Base-by-base conservation (phyloP, 2,888 invertebrate species). In the Ophraella communa region DNA sequence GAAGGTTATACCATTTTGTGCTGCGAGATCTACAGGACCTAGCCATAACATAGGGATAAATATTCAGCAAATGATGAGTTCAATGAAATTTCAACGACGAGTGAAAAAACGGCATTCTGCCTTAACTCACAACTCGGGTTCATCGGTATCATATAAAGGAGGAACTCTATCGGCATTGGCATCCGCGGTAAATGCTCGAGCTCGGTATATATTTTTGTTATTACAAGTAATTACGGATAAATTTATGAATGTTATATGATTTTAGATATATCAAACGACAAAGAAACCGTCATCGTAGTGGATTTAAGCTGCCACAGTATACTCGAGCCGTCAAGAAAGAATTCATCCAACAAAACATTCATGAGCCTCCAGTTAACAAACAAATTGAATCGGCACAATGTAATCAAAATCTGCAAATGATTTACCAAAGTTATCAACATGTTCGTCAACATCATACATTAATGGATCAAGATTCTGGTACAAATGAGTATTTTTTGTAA, bases 1-100 rank as follows among this genome's bases (percentile, higher is more conserved):
- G 20, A 21, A 45, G 45, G 14, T 20, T 11, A 45, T 45, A 63
- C 88, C 88, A 0, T 89, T 89, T 73, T 84, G 88, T 0, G 85
- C 85, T 49, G 85, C 85, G 66, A 87, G 85, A 71, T 88, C 88
- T 44, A 83, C 86, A 0, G 82, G 85, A 1, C 87, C 87, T 0
- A 88, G 88, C 62, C 87, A 88, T 74, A 88, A 89, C 73, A 83
- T 88, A 42, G 88, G 87, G 30, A 83, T 88, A 14, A 88, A 88
- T 70, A 84, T 88, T 66, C 88, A 88, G 72, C 87, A 88, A 83
- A 21, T 45, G 21, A 21, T 45, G 45, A 45, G 45, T 20, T 45
- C 45, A 21, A 45, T 45, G 45, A 45, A 45, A n/a, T 45, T n/a
- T 45, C 20, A 45, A 11, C 20, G 45, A 14, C 21, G 11, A n/a